A percentile compares a stretch with the other conserved stretches of the same genome.
Evolutionary conservation across 2,797 vertebrate genomes (phyloP).

Genomic region (Pristis pectinata): DNA sequence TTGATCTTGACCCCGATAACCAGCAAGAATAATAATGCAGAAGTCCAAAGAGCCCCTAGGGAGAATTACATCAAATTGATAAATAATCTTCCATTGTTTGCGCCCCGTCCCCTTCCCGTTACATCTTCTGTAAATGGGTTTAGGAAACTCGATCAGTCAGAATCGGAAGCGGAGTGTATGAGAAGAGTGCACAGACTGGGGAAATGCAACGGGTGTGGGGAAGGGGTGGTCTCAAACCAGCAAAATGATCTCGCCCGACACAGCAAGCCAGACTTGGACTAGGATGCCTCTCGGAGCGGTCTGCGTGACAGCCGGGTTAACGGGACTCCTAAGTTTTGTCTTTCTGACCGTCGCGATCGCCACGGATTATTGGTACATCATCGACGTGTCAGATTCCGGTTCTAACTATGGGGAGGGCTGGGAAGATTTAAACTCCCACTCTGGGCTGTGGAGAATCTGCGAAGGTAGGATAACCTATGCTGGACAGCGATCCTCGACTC

Average conservation of each 20-base stretch:
- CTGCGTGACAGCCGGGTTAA: constrained; percentile 53
- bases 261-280: not conserved
- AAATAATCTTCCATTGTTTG: no score
- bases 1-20: not conserved
- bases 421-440: constrained; percentile 62
- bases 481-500: not conserved
- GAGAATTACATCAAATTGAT: not conserved
- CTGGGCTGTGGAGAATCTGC: constrained; percentile 68
- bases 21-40: not conserved
- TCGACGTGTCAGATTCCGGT: constrained; percentile 60
- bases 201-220: not conserved
- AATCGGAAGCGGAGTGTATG: not conserved
- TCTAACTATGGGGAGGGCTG: constrained; percentile 44
- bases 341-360: constrained; percentile 62
- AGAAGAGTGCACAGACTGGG: not conserved
- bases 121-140: not conserved
- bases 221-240: not conserved
- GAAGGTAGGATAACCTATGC: constrained; percentile 56
- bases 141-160: no score
- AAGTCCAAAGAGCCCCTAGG: not conserved
- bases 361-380: constrained; percentile 73
- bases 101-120: not conserved
- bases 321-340: constrained; percentile 63
- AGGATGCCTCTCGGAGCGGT: constrained; percentile 16
- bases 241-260: not conserved